These are phyloP conservation scores for Tetragnatha versicolor DNA, from an alignment of 1,140 invertebrate genomes.

Conservation along the genomic window DNA sequence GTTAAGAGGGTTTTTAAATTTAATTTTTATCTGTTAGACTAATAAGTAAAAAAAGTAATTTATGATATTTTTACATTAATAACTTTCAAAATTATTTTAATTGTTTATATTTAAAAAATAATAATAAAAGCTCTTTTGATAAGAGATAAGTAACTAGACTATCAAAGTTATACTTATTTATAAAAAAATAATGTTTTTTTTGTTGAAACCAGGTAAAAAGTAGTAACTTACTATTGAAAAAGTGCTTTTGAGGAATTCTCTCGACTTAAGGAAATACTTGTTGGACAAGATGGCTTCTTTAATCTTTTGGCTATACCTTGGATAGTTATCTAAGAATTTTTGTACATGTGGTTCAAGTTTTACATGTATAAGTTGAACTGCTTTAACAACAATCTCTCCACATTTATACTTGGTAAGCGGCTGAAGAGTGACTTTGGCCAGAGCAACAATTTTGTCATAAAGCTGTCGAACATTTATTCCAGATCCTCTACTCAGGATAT, in stretches of 20 bases:
- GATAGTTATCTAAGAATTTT: constrained; percentile 3
- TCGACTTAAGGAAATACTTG: not conserved
- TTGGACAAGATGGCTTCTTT: constrained; percentile 9
- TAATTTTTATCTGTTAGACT: too few species aligned
- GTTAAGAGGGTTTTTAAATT: too few species aligned
- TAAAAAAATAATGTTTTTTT: too few species aligned
- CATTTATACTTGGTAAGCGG: constrained; percentile 32
- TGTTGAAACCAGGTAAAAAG: not conserved
- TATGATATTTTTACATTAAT: too few species aligned
- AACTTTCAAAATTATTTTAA: too few species aligned
- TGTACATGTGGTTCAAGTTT: constrained; percentile 20
- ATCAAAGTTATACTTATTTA: too few species aligned
- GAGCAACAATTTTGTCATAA: not conserved
- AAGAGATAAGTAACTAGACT: too few species aligned
- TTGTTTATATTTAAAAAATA: not conserved
- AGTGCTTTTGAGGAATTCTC: constrained; percentile 5
- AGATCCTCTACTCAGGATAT: constrained; percentile 11
- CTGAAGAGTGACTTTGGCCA: constrained; percentile 14
- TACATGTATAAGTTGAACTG: not conserved
- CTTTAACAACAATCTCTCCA: constrained; percentile 41
- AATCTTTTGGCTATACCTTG: not conserved
- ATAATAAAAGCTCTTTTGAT: too few species aligned
- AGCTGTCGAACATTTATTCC: constrained; percentile 1
- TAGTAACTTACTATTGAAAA: constrained; percentile 11
- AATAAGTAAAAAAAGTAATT: too few species aligned